Evolutionary conservation across 2,888 invertebrate species (phyloP).

Genomic region (Argyresthia albistria): DNA sequence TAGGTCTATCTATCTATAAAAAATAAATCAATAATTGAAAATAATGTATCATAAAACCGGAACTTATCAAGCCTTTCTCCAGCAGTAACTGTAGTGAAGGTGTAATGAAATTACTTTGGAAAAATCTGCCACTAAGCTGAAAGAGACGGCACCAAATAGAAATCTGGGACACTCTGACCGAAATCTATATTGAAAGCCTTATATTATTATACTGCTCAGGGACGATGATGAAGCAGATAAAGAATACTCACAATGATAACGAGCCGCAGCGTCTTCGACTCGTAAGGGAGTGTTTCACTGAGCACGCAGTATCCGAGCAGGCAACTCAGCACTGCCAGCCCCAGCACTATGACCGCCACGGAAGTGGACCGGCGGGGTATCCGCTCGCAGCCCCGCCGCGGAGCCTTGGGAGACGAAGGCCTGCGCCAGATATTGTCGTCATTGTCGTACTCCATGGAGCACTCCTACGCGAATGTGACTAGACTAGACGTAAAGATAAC

Average conservation of each 20-base stretch:
- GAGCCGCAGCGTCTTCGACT: constrained; percentile 55
- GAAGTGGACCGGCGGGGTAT: constrained; percentile 48
- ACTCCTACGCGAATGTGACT: neutral
- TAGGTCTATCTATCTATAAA: too few relatives aligned
- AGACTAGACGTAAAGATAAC: too few relatives aligned
- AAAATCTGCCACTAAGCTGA: too few relatives aligned
- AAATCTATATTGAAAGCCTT: too few relatives aligned
- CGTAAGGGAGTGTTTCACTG: constrained; percentile 57
- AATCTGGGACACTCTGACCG: too few relatives aligned
- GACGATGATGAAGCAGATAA: neutral
- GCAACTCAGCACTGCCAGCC: constrained; percentile 58
- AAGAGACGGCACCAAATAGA: too few relatives aligned
- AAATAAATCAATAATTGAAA: too few relatives aligned
- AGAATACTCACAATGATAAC: constrained; percentile 49
- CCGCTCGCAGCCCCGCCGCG: constrained; percentile 33
- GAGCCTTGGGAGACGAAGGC: constrained; percentile 32
- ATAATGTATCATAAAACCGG: too few relatives aligned
- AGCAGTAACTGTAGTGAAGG: too few relatives aligned
- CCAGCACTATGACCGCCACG: constrained; percentile 51
- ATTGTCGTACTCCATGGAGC: constrained; percentile 51
- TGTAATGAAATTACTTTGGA: too few relatives aligned
- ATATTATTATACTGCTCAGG: too few relatives aligned
- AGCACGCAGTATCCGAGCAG: constrained; percentile 62
- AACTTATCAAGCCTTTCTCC: too few relatives aligned
- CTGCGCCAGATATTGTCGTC: constrained; percentile 56